A percentile compares a stretch with the other conserved stretches of the same genome.
These are phyloP conservation scores for Cheilosia scutellata DNA, from an alignment of 2,888 invertebrate species.

Conservation along the genomic window DNA sequence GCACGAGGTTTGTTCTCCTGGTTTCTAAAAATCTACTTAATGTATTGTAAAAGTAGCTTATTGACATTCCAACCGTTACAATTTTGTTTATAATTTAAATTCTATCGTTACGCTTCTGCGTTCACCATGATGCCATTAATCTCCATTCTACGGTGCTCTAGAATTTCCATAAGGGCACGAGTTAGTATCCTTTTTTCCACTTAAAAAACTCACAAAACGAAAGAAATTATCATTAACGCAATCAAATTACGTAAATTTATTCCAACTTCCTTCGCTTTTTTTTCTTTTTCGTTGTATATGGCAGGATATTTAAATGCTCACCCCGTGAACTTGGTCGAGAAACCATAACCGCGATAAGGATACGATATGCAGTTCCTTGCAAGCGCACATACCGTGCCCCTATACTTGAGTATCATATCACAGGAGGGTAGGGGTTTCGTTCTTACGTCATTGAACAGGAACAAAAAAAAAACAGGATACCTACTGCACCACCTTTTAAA, in stretches of 20 bases:
- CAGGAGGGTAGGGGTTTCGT: conserved; percentile 60
- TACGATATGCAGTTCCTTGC: conserved; percentile 53
- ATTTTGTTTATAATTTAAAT: conserved; percentile 31
- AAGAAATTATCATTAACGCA: conserved; percentile 66
- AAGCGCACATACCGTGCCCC: conserved; percentile 55
- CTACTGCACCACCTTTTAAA: conserved; percentile 38
- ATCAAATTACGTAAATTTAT: conserved; percentile 75
- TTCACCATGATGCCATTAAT: conserved; percentile 50
- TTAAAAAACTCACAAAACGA: conserved; percentile 39
- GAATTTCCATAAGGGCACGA: conserved; percentile 72
- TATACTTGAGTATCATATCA: conserved; percentile 72
- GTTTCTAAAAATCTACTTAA: too few relatives aligned
- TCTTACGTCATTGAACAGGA: conserved; percentile 67
- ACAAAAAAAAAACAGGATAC: conserved; percentile 52
- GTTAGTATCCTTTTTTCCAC: conserved; percentile 55
- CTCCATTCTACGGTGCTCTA: conserved; percentile 30
- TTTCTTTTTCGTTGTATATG: conserved; percentile 4
- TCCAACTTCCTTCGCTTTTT: conserved; percentile 59
- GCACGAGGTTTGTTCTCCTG: too few relatives aligned
- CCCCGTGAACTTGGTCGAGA: conserved; percentile 58
- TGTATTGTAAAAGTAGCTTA: not conserved
- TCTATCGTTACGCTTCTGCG: conserved; percentile 50
- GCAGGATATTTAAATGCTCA: conserved; percentile 42
- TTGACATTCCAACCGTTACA: conserved; percentile 64
- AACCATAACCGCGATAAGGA: conserved; percentile 75